A percentile compares a stretch with the other conserved stretches of the same genome.
Evolutionary conservation across 2,113 vertebrate genomes (phyloP).

Genomic region (Nothoprocta perdicaria): DNA sequence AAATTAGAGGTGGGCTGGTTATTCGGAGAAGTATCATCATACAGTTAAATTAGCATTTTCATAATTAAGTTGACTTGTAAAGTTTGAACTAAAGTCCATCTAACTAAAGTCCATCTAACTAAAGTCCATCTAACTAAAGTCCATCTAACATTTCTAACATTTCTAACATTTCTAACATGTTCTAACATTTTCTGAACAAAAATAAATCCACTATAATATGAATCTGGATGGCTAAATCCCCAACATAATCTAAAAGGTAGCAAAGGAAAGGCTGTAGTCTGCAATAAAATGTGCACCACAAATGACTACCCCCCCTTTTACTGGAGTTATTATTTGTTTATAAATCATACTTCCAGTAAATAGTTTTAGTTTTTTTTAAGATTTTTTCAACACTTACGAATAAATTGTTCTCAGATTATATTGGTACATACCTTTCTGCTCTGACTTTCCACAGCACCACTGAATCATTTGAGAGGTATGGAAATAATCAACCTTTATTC

Average conservation of each 20-base stretch:
- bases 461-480: constrained; percentile 8
- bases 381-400: neutral
- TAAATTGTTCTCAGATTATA: neutral
- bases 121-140: neutral
- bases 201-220: neutral
- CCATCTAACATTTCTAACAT: no score
- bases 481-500: neutral
- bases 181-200: neutral
- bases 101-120: neutral
- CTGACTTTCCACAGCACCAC: constrained; percentile 36
- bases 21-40: neutral
- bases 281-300: neutral
- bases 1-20: neutral
- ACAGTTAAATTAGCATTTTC: neutral
- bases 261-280: neutral
- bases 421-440: constrained; percentile 18
- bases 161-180: no score
- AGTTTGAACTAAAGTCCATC: neutral
- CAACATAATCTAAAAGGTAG: neutral
- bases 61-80: neutral
- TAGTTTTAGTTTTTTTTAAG: neutral
- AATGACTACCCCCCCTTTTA: neutral
- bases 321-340: neutral
- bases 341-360: neutral
- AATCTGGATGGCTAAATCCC: constrained; percentile 9